Conservation (phyloP, 2,113 vertebrate species). For the Syrmaticus mikado region DNA sequence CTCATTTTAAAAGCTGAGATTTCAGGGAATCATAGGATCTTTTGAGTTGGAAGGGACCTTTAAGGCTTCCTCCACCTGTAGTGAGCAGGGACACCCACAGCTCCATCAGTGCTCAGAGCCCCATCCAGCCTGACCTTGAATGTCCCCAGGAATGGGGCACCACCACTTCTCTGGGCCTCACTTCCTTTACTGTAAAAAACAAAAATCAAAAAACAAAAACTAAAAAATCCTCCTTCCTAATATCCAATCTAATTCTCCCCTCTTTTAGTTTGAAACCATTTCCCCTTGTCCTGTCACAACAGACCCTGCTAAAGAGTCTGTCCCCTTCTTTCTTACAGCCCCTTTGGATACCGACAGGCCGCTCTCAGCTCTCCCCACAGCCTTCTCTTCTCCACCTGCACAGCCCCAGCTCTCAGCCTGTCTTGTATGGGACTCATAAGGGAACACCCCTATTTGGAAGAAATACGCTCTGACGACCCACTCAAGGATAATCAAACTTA, state of each 20-base stretch:
- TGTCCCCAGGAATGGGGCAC: background rate
- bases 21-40: background rate
- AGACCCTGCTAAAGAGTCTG: background rate
- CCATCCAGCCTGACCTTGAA: background rate
- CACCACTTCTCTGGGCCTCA: too few relatives aligned
- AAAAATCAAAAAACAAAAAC: too few relatives aligned
- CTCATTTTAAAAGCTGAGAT: background rate
- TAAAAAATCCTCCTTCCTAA: background rate
- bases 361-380: background rate
- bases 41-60: background rate
- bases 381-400: background rate
- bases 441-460: background rate
- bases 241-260: background rate
- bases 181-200: too few relatives aligned
- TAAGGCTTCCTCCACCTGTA: background rate
- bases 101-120: background rate
- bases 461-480: rapidly evolving
- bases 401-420: background rate
- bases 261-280: background rate
- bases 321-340: background rate
- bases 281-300: background rate
- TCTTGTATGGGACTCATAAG: background rate
- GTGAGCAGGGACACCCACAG: background rate
- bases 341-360: background rate
- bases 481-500: background rate